phyloP scores from a whole-genome alignment of 2,888 invertebrate species.

The Amphipyra tragopoginis region DNA sequence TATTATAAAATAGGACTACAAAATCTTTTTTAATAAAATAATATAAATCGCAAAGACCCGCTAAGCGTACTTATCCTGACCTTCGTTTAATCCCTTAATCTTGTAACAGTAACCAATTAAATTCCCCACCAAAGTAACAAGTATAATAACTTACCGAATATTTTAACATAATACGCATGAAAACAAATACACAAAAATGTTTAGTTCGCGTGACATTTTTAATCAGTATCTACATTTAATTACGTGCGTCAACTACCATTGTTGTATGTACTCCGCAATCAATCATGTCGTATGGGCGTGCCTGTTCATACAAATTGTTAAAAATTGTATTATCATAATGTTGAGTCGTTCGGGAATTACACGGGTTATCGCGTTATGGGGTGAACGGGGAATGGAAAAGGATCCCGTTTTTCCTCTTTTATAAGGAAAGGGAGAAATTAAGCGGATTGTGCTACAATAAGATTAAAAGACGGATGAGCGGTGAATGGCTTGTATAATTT shows the following conservation, averaged over 20 bases:
- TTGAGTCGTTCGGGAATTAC: slow-evolving; percentile 12
- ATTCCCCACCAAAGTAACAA: slow-evolving; percentile 6
- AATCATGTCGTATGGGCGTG: slow-evolving; percentile 56
- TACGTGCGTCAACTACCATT: slow-evolving; percentile 49
- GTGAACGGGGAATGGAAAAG: slow-evolving; percentile 6
- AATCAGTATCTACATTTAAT: slow-evolving; percentile 66
- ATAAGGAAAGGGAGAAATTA: slow-evolving; percentile 10
- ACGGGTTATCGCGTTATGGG: slow-evolving; percentile 26
- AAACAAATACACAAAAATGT: slow-evolving; percentile 62
- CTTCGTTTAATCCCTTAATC: not conserved
- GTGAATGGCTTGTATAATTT: slow-evolving; percentile 9
- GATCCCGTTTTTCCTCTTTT: slow-evolving; percentile 8
- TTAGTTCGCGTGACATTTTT: slow-evolving; percentile 63
- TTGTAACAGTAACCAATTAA: slow-evolving; percentile 24
- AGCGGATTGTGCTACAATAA: slow-evolving; percentile 15
- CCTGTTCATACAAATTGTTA: slow-evolving; percentile 46
- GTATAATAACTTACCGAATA: slow-evolving; percentile 16
- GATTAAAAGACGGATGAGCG: slow-evolving; percentile 12
- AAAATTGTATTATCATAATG: slow-evolving; percentile 49
- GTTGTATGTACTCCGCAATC: slow-evolving; percentile 46
- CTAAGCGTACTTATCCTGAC: too few species aligned
- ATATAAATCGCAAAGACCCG: too few species aligned
- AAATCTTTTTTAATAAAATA: too few species aligned
- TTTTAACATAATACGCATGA: slow-evolving; percentile 28
- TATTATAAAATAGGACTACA: too few species aligned